Evolutionary conservation across 2,888 invertebrate genomes (phyloP), one percentile per base, ranked within the genome.

Genomic region (Bombyx huttoni): DNA sequence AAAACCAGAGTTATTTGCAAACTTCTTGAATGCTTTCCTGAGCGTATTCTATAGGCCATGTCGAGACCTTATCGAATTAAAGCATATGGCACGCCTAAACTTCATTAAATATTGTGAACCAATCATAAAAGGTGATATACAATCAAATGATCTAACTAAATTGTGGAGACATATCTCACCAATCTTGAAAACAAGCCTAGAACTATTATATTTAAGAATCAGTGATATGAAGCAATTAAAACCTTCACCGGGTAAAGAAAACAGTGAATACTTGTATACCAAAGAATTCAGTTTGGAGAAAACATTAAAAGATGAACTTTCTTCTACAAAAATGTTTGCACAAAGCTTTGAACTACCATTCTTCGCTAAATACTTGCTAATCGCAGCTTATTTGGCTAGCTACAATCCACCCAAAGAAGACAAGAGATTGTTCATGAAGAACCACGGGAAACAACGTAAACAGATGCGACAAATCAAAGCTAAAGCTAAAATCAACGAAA

Each of bases 361-460:
- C 71, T 97, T 96, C 78, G 94, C 96, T 0, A 98, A 98, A 78
- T 97, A 92, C 75, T 88, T 98, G 45, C 84, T 98, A 3, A 94
- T 98, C 34, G 96, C 98, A 8, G 94, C 97, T 0, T 98, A 96
- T 73, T 85, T 98, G 55, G 98, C 98, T 0, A 98, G 98, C 40
- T 96, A 97, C 75, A 98, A 98, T 78, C 95, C 97, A 1, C 91
- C 94, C 0, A 95, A 94, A 63, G 93, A 95, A 61, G 98, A 98
- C 73, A 96, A 94, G 68, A 87, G 94, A 49, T 85, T 98, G 48
- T 98, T 97, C 74, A 91, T 96, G 77, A 97, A 97, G 80, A 80
- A 92, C 62, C 93, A 93, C 61, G 93, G 92, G 0, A 94, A 93
- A 67, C 92, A 91, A 63, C 90, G 89, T n/a, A 94, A 93, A 63